Evolutionary conservation across 1,140 invertebrate species (phyloP), one percentile per base, ranked within the genome.

Genomic region (Drosophila nasuta): DNA sequence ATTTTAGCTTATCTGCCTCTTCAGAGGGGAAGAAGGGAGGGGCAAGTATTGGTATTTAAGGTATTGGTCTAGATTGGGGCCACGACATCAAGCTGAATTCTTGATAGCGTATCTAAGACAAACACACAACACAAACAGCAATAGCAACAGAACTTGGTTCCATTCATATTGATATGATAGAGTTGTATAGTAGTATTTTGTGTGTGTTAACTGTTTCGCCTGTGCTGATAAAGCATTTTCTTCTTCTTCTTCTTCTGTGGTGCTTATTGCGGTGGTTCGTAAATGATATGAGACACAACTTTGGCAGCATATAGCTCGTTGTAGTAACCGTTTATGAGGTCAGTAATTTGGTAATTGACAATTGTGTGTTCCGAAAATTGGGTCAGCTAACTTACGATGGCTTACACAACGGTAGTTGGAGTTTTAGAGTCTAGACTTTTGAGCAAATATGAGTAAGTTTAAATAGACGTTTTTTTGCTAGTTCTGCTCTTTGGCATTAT

Each of bases 311-410:
- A 46, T 15, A 15, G 41, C 30, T 56, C 8, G 43, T 33, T 33
- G 62, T 73, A 43, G 81, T 82, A 45, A 63, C 57, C 65, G 60
- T 76, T 82, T 86, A 82, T 86, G 82, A 75, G 83, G 82, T 86
- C 83, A 88, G 82, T 82, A 67, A 88, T 86, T 86, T 86, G 82
- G 83, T 86, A 86, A 86, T 86, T 88, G 82, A 79, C 79, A 86
- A 86, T 74, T 64, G 57, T 65, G 57, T 57, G 46, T 46, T 46
- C 11, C 11, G 82, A 79, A 71, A 25, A 25, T 25, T 88, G 76
- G 82, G 82, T 82, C 83, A 77, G 17, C 33, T 54, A 11, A 28
- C 35, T 38, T 41, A 46, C 1, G 11, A n/a, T 33, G 30, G 30
- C 56, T 67, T 46, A 62, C n/a, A 35, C 43, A 74, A 62, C 65